Evolutionary conservation across 1,140 invertebrate species (phyloP).

Genomic region (Scaptodrosophila lebanonensis): DNA sequence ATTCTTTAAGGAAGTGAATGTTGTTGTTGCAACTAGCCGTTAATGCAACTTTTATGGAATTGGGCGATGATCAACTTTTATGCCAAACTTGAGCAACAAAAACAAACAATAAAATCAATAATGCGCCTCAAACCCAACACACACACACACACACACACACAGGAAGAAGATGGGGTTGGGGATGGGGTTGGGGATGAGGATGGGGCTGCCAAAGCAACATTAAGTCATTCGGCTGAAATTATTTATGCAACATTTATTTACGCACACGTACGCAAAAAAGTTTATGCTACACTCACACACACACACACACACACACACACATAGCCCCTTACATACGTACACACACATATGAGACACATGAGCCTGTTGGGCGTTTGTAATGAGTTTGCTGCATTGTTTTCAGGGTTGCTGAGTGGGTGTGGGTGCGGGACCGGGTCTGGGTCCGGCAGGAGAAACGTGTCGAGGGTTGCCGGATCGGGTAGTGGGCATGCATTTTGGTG

Average conservation of each 20-base stretch:
- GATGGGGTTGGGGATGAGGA: no score
- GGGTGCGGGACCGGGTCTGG: not conserved
- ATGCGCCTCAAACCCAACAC: slow-evolving; percentile 33
- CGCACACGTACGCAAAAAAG: slow-evolving; percentile 27
- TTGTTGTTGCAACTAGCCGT: not conserved
- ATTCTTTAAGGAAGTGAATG: slow-evolving; percentile 13
- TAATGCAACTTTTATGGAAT: slow-evolving; percentile 39
- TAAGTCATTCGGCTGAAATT: slow-evolving; percentile 71
- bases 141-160: no score
- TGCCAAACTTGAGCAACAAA: slow-evolving; percentile 32
- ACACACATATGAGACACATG: slow-evolving; percentile 35
- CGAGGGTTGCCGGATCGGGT: no score
- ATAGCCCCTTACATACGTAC: slow-evolving; percentile 8
- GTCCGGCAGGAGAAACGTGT: not conserved
- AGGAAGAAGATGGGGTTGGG: no score
- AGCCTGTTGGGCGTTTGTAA: slow-evolving; percentile 38
- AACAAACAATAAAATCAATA: slow-evolving; percentile 55
- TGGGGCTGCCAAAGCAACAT: slow-evolving; percentile 37
- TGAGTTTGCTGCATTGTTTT: slow-evolving; percentile 53
- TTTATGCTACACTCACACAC: slow-evolving; percentile 1
- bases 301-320: slow-evolving; percentile 8
- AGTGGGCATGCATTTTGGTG: slow-evolving; percentile 7
- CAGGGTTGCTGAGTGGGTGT: slow-evolving; percentile 46
- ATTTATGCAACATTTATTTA: slow-evolving; percentile 75
- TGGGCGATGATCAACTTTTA: no score